These are phyloP conservation scores for Coecobrya sp. DNA, from an alignment of 2,888 invertebrate species.

Conservation along the genomic window DNA sequence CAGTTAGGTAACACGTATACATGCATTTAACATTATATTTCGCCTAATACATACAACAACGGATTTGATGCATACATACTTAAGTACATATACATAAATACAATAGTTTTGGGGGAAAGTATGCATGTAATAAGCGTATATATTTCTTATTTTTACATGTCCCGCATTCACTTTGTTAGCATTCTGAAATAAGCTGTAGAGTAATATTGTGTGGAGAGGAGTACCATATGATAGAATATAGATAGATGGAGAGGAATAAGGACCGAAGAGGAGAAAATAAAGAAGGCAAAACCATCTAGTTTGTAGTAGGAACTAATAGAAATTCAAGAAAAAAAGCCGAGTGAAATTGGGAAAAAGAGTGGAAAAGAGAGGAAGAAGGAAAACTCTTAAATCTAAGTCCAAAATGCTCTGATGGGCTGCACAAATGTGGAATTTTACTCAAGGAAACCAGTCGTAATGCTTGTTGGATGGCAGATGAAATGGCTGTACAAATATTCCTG, in stretches of 20 bases:
- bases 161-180: not conserved
- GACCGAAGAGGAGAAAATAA: conserved; percentile 69
- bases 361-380: conserved; percentile 19
- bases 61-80: conserved; percentile 45
- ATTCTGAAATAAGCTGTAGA: conserved; percentile 28
- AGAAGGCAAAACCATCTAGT: conserved; percentile 80
- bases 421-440: conserved; percentile 80
- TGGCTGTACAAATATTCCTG: conserved; percentile 82
- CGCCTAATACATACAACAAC: not conserved
- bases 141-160: conserved; percentile 3
- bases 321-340: conserved; percentile 77
- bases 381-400: conserved; percentile 82
- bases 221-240: not conserved
- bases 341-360: conserved; percentile 67
- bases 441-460: conserved; percentile 78
- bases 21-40: not conserved
- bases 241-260: conserved; percentile 26
- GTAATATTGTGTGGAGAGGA: not conserved
- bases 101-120: not conserved
- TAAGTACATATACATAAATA: not conserved
- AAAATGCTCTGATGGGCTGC: conserved; percentile 80
- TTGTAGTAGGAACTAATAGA: conserved; percentile 77
- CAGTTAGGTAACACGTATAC: not conserved
- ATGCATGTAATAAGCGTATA: not conserved
- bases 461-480: conserved; percentile 81